Percentiles rank a stretch among this genome's conserved stretches.
Conservation (phyloP, 2,113 vertebrate species). For the Promerops cafer region DNA sequence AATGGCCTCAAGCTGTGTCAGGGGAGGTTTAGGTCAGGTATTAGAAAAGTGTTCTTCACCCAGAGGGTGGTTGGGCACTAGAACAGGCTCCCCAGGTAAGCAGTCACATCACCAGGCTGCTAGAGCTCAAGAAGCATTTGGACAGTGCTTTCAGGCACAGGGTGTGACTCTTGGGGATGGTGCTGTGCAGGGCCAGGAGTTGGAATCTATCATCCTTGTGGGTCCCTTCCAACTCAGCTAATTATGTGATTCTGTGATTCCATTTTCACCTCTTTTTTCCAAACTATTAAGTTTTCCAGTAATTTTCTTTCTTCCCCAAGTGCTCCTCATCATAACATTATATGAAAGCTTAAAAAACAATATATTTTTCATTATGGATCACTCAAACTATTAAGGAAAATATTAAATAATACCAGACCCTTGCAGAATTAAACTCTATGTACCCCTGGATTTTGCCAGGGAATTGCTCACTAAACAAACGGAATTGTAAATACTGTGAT, state of each 20-base stretch:
- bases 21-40: background rate
- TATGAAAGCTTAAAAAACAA: background rate
- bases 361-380: background rate
- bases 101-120: background rate
- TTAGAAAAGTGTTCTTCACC: background rate
- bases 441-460: background rate
- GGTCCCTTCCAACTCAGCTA: background rate
- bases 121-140: background rate
- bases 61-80: too few relatives aligned
- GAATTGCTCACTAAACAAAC: background rate
- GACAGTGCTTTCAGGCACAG: background rate
- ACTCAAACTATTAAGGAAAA: background rate
- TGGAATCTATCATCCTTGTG: fast-evolving
- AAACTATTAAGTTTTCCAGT: background rate
- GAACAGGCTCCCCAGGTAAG: background rate
- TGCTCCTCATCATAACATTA: background rate
- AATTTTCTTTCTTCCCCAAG: background rate
- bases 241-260: background rate
- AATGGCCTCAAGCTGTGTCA: background rate
- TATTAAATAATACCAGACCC: background rate
- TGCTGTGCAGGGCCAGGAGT: background rate
- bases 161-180: background rate
- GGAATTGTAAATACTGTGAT: background rate
- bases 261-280: background rate
- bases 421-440: background rate